A percentile compares a stretch with the other conserved stretches of the same genome.
phyloP scores from a whole-genome alignment of 1,140 invertebrate genomes.

The Helicoverpa armigera region DNA sequence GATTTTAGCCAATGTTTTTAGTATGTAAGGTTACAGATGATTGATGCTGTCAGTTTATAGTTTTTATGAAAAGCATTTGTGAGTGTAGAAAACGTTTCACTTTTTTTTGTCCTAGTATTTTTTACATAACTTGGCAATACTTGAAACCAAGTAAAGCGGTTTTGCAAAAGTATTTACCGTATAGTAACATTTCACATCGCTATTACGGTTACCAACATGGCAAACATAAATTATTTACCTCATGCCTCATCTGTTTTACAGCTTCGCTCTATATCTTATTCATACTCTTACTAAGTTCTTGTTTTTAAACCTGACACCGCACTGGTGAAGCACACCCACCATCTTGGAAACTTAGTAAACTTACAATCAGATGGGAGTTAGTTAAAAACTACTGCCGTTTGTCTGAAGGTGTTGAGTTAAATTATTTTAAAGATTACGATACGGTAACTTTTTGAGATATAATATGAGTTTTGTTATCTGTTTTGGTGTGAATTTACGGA shows the following conservation, averaged over 20 bases:
- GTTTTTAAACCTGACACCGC: not conserved
- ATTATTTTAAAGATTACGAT: not conserved
- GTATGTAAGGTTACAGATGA: too few species aligned
- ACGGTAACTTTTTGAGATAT: not conserved
- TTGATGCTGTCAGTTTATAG: too few species aligned
- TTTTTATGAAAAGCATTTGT: too few species aligned
- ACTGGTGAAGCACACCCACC: not conserved
- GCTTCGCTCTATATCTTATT: not conserved
- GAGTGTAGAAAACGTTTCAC: too few species aligned
- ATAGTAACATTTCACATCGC: too few species aligned
- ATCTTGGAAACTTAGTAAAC: constrained; percentile 25
- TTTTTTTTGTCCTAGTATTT: too few species aligned
- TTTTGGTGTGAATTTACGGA: too few species aligned
- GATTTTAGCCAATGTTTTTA: too few species aligned
- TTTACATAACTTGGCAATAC: too few species aligned
- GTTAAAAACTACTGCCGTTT: not conserved
- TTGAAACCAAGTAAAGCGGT: too few species aligned
- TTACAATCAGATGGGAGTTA: constrained; percentile 15
- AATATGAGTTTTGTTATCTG: not conserved
- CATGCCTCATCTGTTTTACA: not conserved
- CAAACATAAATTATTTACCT: not conserved
- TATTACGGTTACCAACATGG: not conserved
- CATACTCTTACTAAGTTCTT: not conserved
- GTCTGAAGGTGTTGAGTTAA: not conserved
- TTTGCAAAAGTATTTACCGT: too few species aligned